Conservation (phyloP, 2,113 vertebrate species). For the Xiphophorus maculatus region DNA sequence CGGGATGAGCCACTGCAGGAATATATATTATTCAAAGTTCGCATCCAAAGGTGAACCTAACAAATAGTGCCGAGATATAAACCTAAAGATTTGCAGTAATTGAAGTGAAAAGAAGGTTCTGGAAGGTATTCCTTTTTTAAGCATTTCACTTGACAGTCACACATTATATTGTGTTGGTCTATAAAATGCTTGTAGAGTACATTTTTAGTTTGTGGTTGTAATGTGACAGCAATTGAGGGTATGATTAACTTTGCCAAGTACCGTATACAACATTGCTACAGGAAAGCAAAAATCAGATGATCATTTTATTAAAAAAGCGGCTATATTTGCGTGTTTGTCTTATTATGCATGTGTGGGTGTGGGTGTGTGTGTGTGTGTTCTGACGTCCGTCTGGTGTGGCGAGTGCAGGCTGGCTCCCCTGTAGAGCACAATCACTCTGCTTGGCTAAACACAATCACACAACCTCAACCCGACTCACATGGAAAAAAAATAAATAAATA, state of each 20-base stretch:
- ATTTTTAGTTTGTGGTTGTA: not conserved
- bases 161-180: not conserved
- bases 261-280: constrained; percentile 10
- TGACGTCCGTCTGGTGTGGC: constrained; percentile 64
- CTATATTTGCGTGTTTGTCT: constrained; percentile 17
- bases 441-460: constrained; percentile 78
- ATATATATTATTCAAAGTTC: no score
- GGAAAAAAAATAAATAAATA: not conserved
- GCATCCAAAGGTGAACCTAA: no score
- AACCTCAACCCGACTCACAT: constrained; percentile 64
- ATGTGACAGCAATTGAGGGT: not conserved
- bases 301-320: constrained; percentile 17
- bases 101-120: not conserved
- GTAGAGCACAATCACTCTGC: constrained; percentile 76
- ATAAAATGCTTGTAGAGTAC: not conserved
- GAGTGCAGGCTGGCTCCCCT: constrained; percentile 71
- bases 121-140: not conserved
- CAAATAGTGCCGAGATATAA: not conserved
- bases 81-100: not conserved
- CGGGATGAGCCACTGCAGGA: not conserved
- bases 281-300: constrained; percentile 21
- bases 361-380: constrained; percentile 8
- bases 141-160: not conserved
- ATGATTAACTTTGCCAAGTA: not conserved
- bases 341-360: not conserved